Evolutionary conservation across 2,797 vertebrate genomes (phyloP), one percentile per base, ranked within the genome.

Genomic region (Chlorospingus flavigularis): DNA sequence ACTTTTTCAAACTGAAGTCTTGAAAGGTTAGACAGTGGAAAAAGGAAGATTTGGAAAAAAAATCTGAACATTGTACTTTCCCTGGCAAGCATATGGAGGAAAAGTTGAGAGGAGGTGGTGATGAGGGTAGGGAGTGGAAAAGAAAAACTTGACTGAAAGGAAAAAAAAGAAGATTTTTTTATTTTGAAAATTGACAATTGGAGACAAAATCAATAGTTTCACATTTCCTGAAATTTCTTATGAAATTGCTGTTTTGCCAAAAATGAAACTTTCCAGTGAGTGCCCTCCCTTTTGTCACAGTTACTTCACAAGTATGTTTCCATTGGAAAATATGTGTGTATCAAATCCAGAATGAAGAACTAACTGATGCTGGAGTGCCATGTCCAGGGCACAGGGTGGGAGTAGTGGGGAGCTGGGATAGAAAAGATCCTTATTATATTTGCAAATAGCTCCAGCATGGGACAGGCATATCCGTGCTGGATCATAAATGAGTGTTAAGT

Each of bases 41-140:
- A 97, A 94, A 71, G 17, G 75, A 92, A 96, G 76, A 93, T 88
- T 96, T 86, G 92, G 94, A 96, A 92, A 74, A 80, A 70, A 39
- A 58, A 91, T 62, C 66, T 83, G 83, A 94, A 93, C 35, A 80
- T 88, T 78, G 85, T 94, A 88, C 66, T 92, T 88, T 80, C 85
- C 78, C 87, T 96, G 92, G 95, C 95, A 90, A 70, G 51, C 40
- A 74, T 51, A 78, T 24, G 72, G 48, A 65, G 91, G 95, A 91
- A 94, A 96, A 94, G 68, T 58, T 88, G 72, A 91, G 66, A 82
- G 74, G 35, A 74, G 50, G 21, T 78, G 39, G 40, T 65, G 43
- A 55, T 60, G 65, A 80, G 66, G 77, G 20, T n/a, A 80, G 35
- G 62, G 82, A 94, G 43, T 20, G 23, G 76, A 94, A 95, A 92